Evolutionary conservation across 2,888 invertebrate genomes (phyloP).

Genomic region (Dasysyrphus albostriatus): DNA sequence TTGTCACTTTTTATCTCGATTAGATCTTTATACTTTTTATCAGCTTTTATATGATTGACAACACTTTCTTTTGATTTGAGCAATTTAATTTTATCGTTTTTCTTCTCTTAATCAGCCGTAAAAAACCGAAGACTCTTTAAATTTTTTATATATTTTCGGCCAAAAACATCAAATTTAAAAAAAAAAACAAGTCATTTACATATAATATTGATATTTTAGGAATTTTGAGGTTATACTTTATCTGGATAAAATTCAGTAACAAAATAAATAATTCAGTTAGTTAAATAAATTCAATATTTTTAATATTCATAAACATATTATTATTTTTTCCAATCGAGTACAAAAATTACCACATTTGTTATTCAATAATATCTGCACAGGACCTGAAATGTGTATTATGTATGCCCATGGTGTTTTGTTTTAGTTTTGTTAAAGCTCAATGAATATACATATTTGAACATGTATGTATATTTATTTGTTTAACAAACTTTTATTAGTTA

Average conservation of each 20-base stretch:
- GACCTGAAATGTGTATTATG: background rate
- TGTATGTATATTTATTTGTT: background rate
- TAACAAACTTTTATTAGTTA: conserved; percentile 17
- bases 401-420: background rate
- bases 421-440: no score
- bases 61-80: no score
- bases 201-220: background rate
- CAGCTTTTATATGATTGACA: no score
- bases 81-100: no score
- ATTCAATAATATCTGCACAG: background rate
- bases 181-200: no score
- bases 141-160: no score
- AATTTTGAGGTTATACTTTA: background rate
- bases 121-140: no score
- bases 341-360: background rate
- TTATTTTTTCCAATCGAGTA: background rate
- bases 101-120: no score
- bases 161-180: no score
- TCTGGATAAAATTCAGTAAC: background rate
- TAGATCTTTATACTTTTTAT: no score
- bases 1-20: no score
- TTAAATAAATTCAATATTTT: conserved; percentile 10
- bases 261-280: background rate
- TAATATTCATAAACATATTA: background rate
- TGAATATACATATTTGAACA: conserved; percentile 9